Conservation (phyloP, 2,113 vertebrate species). For the Hiodon alosoides region DNA sequence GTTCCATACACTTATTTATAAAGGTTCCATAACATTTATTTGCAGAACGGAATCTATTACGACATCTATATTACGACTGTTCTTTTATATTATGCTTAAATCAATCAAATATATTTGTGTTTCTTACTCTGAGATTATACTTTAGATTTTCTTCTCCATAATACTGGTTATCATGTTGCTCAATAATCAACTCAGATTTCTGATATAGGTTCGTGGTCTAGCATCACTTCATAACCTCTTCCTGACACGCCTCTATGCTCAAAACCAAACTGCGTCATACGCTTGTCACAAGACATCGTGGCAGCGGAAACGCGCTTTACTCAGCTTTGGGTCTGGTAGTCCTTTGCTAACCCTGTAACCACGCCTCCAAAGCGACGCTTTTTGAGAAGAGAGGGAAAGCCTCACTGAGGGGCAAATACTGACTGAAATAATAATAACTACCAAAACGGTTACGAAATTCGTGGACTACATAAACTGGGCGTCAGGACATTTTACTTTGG, state of each 20-base stretch:
- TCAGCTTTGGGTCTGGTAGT: background rate
- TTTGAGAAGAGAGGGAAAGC: slow-evolving; percentile 17
- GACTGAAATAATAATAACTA: background rate
- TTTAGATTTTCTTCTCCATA: too few species aligned
- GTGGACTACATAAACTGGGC: background rate
- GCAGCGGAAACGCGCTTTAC: background rate
- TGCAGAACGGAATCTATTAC: too few species aligned
- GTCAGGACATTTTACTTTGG: background rate
- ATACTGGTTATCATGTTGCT: too few species aligned
- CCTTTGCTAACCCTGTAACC: background rate
- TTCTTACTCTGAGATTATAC: too few species aligned
- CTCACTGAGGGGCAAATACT: slow-evolving; percentile 18
- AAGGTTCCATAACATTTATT: too few species aligned
- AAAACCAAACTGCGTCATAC: background rate
- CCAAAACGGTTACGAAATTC: background rate
- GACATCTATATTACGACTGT: too few species aligned
- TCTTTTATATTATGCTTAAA: too few species aligned
- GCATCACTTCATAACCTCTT: background rate
- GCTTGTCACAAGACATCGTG: background rate
- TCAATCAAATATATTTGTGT: too few species aligned
- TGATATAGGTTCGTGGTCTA: background rate
- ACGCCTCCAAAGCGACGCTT: slow-evolving; percentile 23
- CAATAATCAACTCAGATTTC: background rate
- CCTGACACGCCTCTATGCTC: background rate
- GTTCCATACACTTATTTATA: too few species aligned